These are phyloP conservation scores for Gymnocheta viridis DNA, from an alignment of 2,888 invertebrate species.

Conservation along the genomic window DNA sequence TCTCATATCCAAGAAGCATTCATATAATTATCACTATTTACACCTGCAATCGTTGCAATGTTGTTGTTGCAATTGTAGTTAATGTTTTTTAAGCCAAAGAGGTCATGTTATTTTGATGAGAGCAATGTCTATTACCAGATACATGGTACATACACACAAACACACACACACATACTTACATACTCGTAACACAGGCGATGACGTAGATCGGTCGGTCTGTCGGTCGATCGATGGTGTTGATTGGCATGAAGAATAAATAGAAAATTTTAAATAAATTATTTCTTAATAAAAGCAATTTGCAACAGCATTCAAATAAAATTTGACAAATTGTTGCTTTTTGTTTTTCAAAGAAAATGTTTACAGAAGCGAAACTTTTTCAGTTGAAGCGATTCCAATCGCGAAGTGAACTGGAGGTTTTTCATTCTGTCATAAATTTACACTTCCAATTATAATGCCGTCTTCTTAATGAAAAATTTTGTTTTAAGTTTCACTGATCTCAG, in stretches of 20 bases:
- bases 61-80: constrained; percentile 46
- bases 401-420: too few relatives aligned
- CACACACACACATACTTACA: not conserved
- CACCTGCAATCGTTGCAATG: constrained; percentile 40
- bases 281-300: constrained; percentile 49
- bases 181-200: not conserved
- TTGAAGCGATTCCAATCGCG: too few relatives aligned
- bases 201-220: not conserved
- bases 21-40: not conserved
- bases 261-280: constrained; percentile 44
- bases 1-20: not conserved
- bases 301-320: too few relatives aligned
- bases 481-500: too few relatives aligned
- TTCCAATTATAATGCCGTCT: too few relatives aligned
- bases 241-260: not conserved
- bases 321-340: too few relatives aligned
- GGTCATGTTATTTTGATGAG: constrained; percentile 64
- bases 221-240: not conserved
- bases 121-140: constrained; percentile 27
- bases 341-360: too few relatives aligned
- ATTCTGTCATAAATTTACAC: too few relatives aligned
- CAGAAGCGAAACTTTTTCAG: too few relatives aligned
- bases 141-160: not conserved
- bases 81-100: constrained; percentile 58
- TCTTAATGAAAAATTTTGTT: too few relatives aligned